phyloP scores from a whole-genome alignment of 2,888 invertebrate species.

The Apocheima hispidaria region DNA sequence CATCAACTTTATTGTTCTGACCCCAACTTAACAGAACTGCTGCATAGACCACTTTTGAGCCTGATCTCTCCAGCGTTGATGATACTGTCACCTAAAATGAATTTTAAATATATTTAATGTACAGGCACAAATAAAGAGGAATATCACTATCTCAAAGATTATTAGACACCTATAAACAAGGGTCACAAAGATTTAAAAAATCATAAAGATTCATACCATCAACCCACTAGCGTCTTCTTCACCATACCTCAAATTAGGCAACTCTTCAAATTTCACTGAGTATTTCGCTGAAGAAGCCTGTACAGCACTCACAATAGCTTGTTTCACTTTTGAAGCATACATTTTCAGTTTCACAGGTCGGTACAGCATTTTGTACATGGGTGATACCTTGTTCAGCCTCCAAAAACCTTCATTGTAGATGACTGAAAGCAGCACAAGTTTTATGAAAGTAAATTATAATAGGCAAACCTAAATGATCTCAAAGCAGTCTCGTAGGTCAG shows the following conservation, averaged over 20 bases:
- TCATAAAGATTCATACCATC: constrained; percentile 55
- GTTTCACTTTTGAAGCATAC: constrained; percentile 75
- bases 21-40: constrained; percentile 79
- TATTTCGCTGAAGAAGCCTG: constrained; percentile 63
- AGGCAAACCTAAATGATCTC: neutral
- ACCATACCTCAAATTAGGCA: constrained; percentile 68
- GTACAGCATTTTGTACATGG: constrained; percentile 70
- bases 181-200: neutral
- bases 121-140: too few relatives aligned
- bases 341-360: constrained; percentile 71
- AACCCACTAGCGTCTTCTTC: constrained; percentile 73
- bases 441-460: neutral
- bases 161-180: neutral
- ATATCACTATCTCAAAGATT: neutral
- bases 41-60: constrained; percentile 64
- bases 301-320: constrained; percentile 64
- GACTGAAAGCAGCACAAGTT: constrained; percentile 53
- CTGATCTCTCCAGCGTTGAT: constrained; percentile 57
- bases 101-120: neutral
- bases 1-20: constrained; percentile 51
- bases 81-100: constrained; percentile 66
- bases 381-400: constrained; percentile 73
- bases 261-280: constrained; percentile 65
- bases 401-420: constrained; percentile 77
- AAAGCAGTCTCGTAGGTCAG: neutral